phyloP scores from a whole-genome alignment of 2,797 vertebrate species.

The Vespertilio murinus region DNA sequence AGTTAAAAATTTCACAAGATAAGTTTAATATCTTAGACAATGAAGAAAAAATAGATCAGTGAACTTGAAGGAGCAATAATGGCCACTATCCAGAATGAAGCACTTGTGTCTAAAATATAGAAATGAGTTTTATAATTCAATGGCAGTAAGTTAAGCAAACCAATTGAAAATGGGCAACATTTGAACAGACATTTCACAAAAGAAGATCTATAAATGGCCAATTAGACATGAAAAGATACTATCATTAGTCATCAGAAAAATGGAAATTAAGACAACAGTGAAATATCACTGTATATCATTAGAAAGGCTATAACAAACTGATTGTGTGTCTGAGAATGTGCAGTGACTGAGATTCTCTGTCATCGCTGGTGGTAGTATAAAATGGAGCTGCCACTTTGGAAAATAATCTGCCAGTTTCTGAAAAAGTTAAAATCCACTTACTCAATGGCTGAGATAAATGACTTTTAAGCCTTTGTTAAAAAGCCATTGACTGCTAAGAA shows the following conservation, averaged over 20 bases:
- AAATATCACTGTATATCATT: neutral
- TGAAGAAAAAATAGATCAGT: neutral
- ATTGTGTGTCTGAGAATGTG: neutral
- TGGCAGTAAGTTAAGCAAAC: neutral
- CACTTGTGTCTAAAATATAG: neutral
- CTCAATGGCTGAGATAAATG: neutral
- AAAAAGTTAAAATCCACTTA: neutral
- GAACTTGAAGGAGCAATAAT: neutral
- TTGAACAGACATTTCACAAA: neutral
- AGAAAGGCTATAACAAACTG: neutral
- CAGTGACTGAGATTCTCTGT: neutral
- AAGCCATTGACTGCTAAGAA: neutral
- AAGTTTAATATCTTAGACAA: neutral
- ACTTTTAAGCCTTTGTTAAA: neutral
- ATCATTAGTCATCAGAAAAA: neutral
- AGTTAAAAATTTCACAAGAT: neutral
- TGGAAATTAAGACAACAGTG: neutral
- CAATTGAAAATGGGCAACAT: neutral
- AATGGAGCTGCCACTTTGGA: neutral
- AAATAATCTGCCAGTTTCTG: conserved; percentile 3
- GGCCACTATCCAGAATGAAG: neutral
- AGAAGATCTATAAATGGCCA: neutral
- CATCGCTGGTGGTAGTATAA: neutral
- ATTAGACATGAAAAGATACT: neutral
- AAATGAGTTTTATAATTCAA: neutral